phyloP scores from a whole-genome alignment of 1,140 invertebrate genomes.

The Euwallacea similis region DNA sequence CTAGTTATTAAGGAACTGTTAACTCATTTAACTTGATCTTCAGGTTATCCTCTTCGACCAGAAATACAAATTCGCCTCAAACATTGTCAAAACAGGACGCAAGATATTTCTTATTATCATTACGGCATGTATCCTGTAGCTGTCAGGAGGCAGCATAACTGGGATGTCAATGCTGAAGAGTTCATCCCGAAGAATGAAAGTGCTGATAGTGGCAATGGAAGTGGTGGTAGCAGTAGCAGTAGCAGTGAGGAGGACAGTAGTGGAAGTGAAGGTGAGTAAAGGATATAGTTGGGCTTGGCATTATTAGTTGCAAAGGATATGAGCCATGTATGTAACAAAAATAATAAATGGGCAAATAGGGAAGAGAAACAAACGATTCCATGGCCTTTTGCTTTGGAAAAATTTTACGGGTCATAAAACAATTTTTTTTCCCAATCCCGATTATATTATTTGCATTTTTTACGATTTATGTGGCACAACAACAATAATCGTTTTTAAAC shows the following conservation, averaged over 20 bases:
- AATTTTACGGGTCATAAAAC: no score
- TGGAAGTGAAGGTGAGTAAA: constrained; percentile 48
- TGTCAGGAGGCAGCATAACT: constrained; percentile 62
- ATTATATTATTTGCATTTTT: no score
- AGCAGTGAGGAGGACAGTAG: constrained; percentile 50
- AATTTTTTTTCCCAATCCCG: no score
- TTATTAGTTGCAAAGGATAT: no score
- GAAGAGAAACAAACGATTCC: no score
- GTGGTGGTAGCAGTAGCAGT: constrained; percentile 55
- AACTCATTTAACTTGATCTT: background rate
- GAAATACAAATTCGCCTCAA: constrained; percentile 65
- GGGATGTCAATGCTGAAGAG: constrained; percentile 64
- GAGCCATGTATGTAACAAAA: no score
- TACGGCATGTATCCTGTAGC: background rate
- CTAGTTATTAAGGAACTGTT: background rate
- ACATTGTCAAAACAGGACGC: constrained; percentile 58
- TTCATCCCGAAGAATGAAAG: constrained; percentile 59
- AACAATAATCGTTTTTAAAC: no score
- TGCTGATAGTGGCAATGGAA: constrained; percentile 52
- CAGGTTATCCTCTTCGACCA: constrained; percentile 1
- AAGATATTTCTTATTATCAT: constrained; percentile 1
- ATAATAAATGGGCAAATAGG: no score
- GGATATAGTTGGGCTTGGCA: background rate
- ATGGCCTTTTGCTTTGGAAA: no score
- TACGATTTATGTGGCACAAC: no score